Conservation (phyloP, 2,888 invertebrate genomes). For the Rutpela maculata region DNA sequence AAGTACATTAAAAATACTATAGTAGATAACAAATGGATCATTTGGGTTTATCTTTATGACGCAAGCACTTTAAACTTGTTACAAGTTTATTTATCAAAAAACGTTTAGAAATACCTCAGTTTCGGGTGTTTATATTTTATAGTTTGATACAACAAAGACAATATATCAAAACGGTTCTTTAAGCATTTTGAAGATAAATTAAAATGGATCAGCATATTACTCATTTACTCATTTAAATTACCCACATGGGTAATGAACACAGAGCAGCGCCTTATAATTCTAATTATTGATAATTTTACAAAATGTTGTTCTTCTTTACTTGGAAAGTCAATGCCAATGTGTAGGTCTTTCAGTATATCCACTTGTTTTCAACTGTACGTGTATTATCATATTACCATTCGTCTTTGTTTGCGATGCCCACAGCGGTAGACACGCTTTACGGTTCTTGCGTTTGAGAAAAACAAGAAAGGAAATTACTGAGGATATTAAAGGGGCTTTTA, state of each 20-base stretch:
- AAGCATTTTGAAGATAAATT: neutral
- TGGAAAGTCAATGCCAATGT: constrained; percentile 36
- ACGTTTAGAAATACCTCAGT: neutral
- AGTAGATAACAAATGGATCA: constrained; percentile 1
- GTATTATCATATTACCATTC: constrained; percentile 29
- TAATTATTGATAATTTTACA: constrained; percentile 4
- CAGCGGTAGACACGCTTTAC: constrained; percentile 21
- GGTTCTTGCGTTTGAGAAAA: constrained; percentile 20
- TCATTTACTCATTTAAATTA: neutral
- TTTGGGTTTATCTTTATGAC: constrained; percentile 2
- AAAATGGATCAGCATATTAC: neutral
- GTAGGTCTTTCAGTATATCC: constrained; percentile 21
- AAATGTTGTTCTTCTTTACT: constrained; percentile 25
- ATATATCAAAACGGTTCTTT: neutral
- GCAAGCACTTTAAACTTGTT: constrained; percentile 3
- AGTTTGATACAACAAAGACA: neutral
- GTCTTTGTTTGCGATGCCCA: constrained; percentile 34
- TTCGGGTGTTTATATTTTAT: neutral
- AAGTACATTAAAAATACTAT: neutral
- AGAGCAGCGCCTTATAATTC: neutral
- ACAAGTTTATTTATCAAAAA: neutral
- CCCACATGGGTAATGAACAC: neutral
- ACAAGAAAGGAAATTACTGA: neutral
- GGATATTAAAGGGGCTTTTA: neutral
- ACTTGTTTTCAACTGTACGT: constrained; percentile 9